Percentiles rank a stretch among this genome's conserved stretches.
phyloP scores from a whole-genome alignment of 2,113 vertebrate genomes.

The Nettapus auritus region DNA sequence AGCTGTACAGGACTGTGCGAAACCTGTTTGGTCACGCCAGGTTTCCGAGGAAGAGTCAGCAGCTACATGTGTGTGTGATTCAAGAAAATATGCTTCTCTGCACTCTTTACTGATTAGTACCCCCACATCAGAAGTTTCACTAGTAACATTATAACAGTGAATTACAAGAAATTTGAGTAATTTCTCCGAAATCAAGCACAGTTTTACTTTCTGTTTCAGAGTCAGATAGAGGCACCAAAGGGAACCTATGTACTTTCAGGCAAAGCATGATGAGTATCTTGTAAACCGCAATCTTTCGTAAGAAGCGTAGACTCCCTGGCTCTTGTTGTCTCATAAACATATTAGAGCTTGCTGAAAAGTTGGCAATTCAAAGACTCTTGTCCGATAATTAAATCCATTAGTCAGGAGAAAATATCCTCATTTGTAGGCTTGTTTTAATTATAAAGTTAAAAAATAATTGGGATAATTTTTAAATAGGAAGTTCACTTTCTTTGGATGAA shows the following conservation, averaged over 20 bases:
- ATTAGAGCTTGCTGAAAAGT: constrained; percentile 25
- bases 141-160: background rate
- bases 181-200: background rate
- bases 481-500: background rate
- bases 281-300: background rate
- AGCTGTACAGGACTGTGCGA: background rate
- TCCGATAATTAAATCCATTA: background rate
- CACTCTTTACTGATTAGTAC: background rate
- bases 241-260: background rate
- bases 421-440: constrained; percentile 34
- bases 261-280: background rate
- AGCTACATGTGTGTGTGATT: background rate
- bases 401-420: background rate
- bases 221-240: background rate
- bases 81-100: background rate
- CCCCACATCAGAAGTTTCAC: background rate
- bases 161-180: constrained; percentile 44
- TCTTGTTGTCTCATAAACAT: background rate
- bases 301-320: background rate
- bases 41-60: background rate
- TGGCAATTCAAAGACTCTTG: background rate
- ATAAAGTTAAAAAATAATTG: constrained; percentile 21
- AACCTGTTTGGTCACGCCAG: background rate
- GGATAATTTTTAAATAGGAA: constrained; percentile 7
- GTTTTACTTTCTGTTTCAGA: constrained; percentile 47